Base-by-base conservation (phyloP, 2,888 invertebrate species). In the Ephialtes manifestator region DNA sequence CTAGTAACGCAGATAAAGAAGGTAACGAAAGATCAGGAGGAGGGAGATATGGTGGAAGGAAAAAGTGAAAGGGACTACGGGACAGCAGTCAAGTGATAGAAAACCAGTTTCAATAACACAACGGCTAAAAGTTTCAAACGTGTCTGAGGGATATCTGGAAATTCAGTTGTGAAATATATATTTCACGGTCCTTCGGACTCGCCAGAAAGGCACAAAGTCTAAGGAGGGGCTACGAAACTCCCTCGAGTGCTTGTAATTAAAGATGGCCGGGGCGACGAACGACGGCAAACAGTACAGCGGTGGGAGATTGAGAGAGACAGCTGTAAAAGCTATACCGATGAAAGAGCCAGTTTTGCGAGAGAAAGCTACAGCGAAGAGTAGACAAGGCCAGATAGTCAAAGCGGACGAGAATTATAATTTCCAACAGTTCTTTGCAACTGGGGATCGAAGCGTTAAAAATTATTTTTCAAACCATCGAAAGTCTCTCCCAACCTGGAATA, bases 201-300 rank as follows among this genome's bases (percentile, higher is more conserved):
- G 72, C 31, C 71, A 5, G 60, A 75, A 67, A 68, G 83, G 68
- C 31, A 60, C 43, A 48, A 70, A 75, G 60, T 68, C 74, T 24
- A 68, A n/a, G 58, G 58, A 77, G 31, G 71, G 63, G 24, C 11
- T 60, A 60, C 28, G 55, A 60, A 78, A 58, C 75, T 76, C 75
- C 20, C 60, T 48, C 89, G 88, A 92, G 90, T 90, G 90, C 87
- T 87, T 88, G 89, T 91, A 92, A 92, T 92, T 92, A 90, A 92
- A 91, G 89, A 91, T 91, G 89, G 90, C 88, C 76, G 77, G 51
- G 20, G 7, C 35, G 65, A 76, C 68, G 60, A 74, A 79, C 80
- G 71, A 81, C 58, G 46, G 35, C 51, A 75, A 75, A 70, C 65
- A 58, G 35, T 35, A 35, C 35, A 46, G 24, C 11, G n/a, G n/a